These are phyloP conservation scores for Barbus barbus DNA, from an alignment of 2,113 vertebrate species.

Conservation along the genomic window DNA sequence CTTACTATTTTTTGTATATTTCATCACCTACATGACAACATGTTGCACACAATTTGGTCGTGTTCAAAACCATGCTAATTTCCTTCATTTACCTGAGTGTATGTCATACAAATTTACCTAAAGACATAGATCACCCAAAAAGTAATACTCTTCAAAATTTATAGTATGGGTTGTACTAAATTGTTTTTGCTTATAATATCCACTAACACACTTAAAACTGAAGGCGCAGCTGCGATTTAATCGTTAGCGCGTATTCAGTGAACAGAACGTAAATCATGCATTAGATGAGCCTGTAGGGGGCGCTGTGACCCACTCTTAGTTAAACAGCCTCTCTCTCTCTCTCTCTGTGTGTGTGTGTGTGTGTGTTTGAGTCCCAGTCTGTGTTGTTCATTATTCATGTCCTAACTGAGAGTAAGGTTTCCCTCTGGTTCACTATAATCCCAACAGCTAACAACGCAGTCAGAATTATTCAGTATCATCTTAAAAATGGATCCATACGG, in stretches of 20 bases:
- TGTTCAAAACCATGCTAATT: not conserved
- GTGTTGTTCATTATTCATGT: slow-evolving; percentile 54
- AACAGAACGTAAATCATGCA: not conserved
- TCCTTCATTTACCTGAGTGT: not conserved
- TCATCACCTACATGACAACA: not conserved
- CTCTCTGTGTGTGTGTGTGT: too few relatives aligned
- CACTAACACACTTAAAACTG: not conserved
- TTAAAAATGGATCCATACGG: slow-evolving; percentile 40
- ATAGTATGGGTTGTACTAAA: not conserved
- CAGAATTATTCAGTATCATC: slow-evolving; percentile 52
- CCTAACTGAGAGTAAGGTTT: slow-evolving; percentile 53
- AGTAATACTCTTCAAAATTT: not conserved
- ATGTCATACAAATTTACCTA: not conserved
- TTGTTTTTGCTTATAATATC: not conserved
- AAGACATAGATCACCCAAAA: too few relatives aligned
- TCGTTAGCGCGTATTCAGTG: not conserved
- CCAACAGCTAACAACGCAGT: slow-evolving; percentile 39
- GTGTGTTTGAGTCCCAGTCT: not conserved
- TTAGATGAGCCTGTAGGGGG: slow-evolving; percentile 47
- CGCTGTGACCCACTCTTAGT: slow-evolving; percentile 41
- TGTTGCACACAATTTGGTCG: not conserved
- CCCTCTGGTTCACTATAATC: slow-evolving; percentile 42
- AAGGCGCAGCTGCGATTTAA: not conserved
- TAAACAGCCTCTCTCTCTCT: not conserved
- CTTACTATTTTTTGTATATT: not conserved